These are phyloP conservation scores for Spicauda simplicius DNA, from an alignment of 2,888 invertebrate genomes.

Conservation along the genomic window DNA sequence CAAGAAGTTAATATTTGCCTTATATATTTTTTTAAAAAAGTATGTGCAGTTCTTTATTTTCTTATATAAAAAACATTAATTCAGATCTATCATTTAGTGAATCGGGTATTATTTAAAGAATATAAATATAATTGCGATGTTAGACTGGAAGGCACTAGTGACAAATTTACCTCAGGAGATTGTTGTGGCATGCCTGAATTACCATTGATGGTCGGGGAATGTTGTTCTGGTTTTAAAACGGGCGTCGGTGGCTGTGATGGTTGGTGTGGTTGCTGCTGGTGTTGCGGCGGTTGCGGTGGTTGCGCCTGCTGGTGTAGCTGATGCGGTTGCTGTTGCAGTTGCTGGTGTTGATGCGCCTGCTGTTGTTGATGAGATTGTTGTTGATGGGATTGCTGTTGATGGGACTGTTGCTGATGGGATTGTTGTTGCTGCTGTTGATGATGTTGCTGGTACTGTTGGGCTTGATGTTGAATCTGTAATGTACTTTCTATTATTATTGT, in stretches of 20 bases:
- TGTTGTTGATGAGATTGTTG: conserved; percentile 58
- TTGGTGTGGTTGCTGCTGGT: neutral
- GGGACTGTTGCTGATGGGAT: conserved; percentile 54
- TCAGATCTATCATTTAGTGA: no score
- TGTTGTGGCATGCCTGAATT: conserved; percentile 72
- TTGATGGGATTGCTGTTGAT: conserved; percentile 61
- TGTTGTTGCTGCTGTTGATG: conserved; percentile 57
- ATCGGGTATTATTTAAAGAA: no score
- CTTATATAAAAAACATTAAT: no score
- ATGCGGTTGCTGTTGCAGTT: conserved; percentile 59
- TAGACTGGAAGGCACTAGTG: neutral
- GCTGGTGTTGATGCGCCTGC: conserved; percentile 60
- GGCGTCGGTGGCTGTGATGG: conserved; percentile 58
- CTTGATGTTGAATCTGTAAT: conserved; percentile 68
- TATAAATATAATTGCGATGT: neutral
- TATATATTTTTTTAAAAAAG: no score
- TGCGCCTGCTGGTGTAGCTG: conserved; percentile 55
- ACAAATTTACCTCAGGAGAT: conserved; percentile 68
- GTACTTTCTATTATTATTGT: no score
- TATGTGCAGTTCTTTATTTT: no score
- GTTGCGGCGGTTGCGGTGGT: conserved; percentile 56
- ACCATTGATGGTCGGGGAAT: conserved; percentile 73
- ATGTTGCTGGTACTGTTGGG: conserved; percentile 67
- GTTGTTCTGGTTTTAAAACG: conserved; percentile 74
- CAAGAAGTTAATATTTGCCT: no score